phyloP scores from a whole-genome alignment of 2,797 vertebrate species.

The Rhinichthys osculus region DNA sequence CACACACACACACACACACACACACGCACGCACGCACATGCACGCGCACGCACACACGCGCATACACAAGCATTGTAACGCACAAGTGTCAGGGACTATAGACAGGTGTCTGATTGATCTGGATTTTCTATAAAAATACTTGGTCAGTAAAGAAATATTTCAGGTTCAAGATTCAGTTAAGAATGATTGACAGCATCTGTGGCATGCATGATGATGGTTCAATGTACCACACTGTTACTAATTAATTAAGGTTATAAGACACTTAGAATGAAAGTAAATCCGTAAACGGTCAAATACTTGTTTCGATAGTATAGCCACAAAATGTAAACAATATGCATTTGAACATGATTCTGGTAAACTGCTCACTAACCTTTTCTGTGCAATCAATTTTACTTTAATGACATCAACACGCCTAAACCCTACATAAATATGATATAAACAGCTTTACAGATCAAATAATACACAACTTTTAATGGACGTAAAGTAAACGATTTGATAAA shows the following conservation, averaged over 20 bases:
- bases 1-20: neutral
- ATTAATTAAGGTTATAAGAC: neutral
- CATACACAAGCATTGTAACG: neutral
- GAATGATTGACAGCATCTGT: neutral
- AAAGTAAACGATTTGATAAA: neutral
- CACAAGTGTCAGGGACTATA: neutral
- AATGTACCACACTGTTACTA: neutral
- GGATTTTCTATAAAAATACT: neutral
- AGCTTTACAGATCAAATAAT: neutral
- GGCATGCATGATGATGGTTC: neutral
- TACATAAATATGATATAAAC: neutral
- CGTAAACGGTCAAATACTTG: neutral
- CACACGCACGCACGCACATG: slow-evolving; percentile 20
- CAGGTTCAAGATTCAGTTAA: neutral
- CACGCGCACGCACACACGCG: slow-evolving; percentile 21
- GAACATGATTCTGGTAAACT: neutral
- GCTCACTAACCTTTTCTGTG: neutral
- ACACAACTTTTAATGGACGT: neutral
- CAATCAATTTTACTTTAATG: neutral
- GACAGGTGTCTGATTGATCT: slow-evolving; percentile 20
- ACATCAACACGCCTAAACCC: neutral
- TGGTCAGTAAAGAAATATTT: neutral
- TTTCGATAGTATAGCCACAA: neutral
- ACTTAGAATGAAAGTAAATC: neutral
- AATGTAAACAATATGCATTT: neutral